Base-by-base conservation (phyloP, 2,888 invertebrate genomes). In the Parnassius smintheus region DNA sequence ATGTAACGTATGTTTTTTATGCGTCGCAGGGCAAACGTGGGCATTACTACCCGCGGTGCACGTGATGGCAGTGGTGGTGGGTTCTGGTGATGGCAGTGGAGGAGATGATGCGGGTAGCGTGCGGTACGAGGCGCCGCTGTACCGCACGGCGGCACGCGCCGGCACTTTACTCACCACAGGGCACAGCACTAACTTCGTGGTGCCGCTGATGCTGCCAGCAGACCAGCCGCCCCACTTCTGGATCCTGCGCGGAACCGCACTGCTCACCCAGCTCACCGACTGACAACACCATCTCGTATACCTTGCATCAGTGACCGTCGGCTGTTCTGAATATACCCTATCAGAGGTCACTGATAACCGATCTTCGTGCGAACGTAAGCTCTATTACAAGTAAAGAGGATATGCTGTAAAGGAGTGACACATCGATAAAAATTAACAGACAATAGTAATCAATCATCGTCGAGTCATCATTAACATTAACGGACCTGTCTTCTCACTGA, bases 101-200 rank as follows among this genome's bases (percentile, higher is more conserved):
- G 2, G 18, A 8, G 49, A 7, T 1, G 49, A 13, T 13, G 83
- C 93, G 2, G 94, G 94, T 35, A 35, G 35, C 77, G 83, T 92
- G 1, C 88, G 96, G 72, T 97, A 97, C 80, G 89, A 93, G 59
- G 94, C 95, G 22, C 98, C 98, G 0, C 87, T 98, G 12, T 98
- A 98, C 85, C 98, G 98, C 88, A 98, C 98, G 0, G 95, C 96
- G 45, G 94, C 96, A 70, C 93, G 98, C 65, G 96, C 97, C 25
- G 98, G 98, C 51, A 94, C 94, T 0, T 92, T 98, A 12, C 97
- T 97, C 9, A 98, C 98, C 0, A 98, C 98, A 0, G 98, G 98
- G 0, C 98, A 98, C 85, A 98, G 97, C 73, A 98, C 98, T 1
- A 98, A 98, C 91, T 98, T 98, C 80, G 96, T 98, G 45, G 93